Percentiles rank a stretch among this genome's conserved stretches.
phyloP scores from a whole-genome alignment of 2,113 vertebrate genomes.

The Austrofundulus limnaeus region DNA sequence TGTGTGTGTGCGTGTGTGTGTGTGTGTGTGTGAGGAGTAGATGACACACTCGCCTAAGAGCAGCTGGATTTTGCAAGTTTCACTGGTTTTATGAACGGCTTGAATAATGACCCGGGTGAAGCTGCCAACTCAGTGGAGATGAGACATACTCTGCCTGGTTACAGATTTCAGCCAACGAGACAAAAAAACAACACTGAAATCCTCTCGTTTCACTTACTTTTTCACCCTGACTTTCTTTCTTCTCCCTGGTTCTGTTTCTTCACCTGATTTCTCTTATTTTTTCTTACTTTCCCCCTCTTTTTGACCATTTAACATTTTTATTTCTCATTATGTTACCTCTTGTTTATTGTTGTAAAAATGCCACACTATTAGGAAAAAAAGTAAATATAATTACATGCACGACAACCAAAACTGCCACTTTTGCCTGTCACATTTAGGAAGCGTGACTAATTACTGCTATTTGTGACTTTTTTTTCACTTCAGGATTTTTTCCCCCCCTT shows the following conservation, averaged over 20 bases:
- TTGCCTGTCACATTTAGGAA: conserved; percentile 32
- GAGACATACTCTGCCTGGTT: conserved; percentile 63
- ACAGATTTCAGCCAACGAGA: conserved; percentile 58
- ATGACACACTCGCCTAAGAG: conserved; percentile 38
- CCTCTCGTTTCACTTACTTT: conserved; percentile 20
- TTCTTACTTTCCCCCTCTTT: not conserved
- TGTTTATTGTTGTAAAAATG: conserved; percentile 21
- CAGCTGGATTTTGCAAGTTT: conserved; percentile 75
- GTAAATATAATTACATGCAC: conserved; percentile 18
- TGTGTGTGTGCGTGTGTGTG: not conserved
- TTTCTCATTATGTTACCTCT: conserved; percentile 23
- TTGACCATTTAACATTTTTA: not conserved
- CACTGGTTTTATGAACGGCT: conserved; percentile 66
- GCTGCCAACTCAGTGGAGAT: conserved; percentile 66
- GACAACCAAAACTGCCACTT: conserved; percentile 30
- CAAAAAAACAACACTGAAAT: conserved; percentile 28
- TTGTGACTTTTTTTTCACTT: conserved; percentile 39
- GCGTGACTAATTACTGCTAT: conserved; percentile 48
- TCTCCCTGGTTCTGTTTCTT: not conserved
- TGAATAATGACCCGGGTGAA: conserved; percentile 75
- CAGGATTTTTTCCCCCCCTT: conserved; percentile 27
- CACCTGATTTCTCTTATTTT: not conserved
- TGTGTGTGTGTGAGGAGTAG: conserved; percentile 14
- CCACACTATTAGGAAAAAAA: conserved; percentile 28
- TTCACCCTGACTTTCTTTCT: conserved; percentile 3